phyloP scores from a whole-genome alignment of 1,140 invertebrate species.

The Zophobas morio region DNA sequence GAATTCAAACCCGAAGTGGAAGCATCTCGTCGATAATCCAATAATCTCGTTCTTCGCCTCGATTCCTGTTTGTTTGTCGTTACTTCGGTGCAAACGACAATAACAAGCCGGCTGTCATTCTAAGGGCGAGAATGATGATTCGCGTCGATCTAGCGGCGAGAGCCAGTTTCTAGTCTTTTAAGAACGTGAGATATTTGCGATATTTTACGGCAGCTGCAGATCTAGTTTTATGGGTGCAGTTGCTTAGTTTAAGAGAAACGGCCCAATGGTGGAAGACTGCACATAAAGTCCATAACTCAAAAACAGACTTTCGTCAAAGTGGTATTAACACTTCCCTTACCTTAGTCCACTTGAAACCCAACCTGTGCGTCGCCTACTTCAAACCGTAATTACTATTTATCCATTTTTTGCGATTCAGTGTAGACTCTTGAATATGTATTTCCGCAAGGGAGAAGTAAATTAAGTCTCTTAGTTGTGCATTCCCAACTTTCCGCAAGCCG shows the following conservation, averaged over 20 bases:
- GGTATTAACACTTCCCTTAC: too few relatives aligned
- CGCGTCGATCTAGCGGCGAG: neutral
- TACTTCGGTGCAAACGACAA: constrained; percentile 7
- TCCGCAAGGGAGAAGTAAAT: neutral
- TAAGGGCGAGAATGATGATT: neutral
- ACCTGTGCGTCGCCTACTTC: too few relatives aligned
- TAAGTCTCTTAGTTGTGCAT: constrained; percentile 1
- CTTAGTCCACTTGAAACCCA: too few relatives aligned
- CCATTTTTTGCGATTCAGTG: too few relatives aligned
- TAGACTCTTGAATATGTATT: too few relatives aligned
- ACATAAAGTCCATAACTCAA: too few relatives aligned
- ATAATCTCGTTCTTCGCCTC: neutral
- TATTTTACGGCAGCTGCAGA: too few relatives aligned
- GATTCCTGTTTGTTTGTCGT: neutral
- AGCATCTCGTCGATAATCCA: neutral
- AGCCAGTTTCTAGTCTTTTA: neutral
- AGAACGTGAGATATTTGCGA: neutral
- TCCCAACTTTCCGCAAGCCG: neutral
- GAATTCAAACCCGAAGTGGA: neutral
- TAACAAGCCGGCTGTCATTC: neutral
- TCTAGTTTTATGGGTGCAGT: too few relatives aligned
- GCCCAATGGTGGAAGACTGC: too few relatives aligned
- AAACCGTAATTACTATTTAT: too few relatives aligned
- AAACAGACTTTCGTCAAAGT: too few relatives aligned
- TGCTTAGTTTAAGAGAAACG: too few relatives aligned